Evolutionary conservation across 1,140 invertebrate species (phyloP).

Genomic region (Drosophila repleta): DNA sequence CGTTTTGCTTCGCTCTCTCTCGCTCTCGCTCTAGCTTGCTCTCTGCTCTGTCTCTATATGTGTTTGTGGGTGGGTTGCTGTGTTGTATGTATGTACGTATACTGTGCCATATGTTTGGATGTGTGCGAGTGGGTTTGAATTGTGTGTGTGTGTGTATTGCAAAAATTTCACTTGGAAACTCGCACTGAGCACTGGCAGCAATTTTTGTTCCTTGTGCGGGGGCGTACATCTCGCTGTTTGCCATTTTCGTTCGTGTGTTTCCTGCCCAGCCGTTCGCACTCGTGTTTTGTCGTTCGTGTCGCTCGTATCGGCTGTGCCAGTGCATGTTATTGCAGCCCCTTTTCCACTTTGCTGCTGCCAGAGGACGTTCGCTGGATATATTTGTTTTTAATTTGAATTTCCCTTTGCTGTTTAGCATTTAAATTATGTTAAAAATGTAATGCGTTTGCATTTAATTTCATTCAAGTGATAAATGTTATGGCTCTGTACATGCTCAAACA

Average conservation of each 20-base stretch:
- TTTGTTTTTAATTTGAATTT: constrained; percentile 75
- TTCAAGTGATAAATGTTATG: constrained; percentile 66
- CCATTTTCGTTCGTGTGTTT: constrained; percentile 68
- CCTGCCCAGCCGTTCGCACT: constrained; percentile 58
- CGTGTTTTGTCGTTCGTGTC: constrained; percentile 23
- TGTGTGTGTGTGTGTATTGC: constrained; percentile 59
- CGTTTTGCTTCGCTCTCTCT: constrained; percentile 20
- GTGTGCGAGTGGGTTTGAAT: constrained; percentile 39
- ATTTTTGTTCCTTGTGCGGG: constrained; percentile 49
- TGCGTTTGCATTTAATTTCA: constrained; percentile 70
- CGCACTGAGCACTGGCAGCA: constrained; percentile 49
- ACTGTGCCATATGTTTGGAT: constrained; percentile 57
- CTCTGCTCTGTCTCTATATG: constrained; percentile 34
- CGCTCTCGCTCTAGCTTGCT: constrained; percentile 1
- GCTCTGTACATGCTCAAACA: background rate
- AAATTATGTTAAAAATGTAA: constrained; percentile 70
- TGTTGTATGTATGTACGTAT: constrained; percentile 61
- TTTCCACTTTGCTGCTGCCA: background rate
- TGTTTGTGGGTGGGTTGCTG: constrained; percentile 42
- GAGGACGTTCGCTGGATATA: constrained; percentile 39
- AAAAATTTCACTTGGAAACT: constrained; percentile 71
- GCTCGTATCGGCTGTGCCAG: constrained; percentile 14
- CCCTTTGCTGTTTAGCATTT: constrained; percentile 70
- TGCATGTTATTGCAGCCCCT: constrained; percentile 33
- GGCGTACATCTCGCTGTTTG: constrained; percentile 56